Conservation (phyloP, 2,113 vertebrate species). For the Zapornia atra region DNA sequence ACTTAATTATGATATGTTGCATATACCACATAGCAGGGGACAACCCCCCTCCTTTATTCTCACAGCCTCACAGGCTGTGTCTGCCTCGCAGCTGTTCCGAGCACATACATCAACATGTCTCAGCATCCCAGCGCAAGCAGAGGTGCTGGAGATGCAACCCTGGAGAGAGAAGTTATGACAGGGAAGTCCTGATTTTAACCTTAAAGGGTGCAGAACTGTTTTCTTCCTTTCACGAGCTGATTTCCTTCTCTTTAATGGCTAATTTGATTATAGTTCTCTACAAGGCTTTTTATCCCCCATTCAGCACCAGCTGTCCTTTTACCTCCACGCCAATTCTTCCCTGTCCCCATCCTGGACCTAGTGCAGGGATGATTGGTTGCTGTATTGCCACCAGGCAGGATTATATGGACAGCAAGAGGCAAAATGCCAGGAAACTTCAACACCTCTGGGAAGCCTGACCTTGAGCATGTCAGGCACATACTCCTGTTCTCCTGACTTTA, state of each 20-base stretch:
- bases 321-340: background rate
- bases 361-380: background rate
- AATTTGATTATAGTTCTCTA: background rate
- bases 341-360: background rate
- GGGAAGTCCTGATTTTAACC: background rate
- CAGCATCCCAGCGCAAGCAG: background rate
- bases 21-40: background rate
- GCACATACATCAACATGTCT: background rate
- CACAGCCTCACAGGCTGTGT: background rate
- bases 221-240: background rate
- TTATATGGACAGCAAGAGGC: background rate
- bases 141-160: background rate
- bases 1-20: background rate
- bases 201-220: background rate
- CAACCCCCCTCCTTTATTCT: background rate
- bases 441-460: background rate
- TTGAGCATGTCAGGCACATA: background rate
- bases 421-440: background rate
- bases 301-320: background rate
- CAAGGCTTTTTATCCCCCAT: background rate
- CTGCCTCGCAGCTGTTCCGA: slow-evolving; percentile 39
- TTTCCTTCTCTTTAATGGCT: slow-evolving; percentile 16
- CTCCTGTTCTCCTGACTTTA: background rate
- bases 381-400: background rate
- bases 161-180: background rate